Percentiles rank a stretch among this genome's conserved stretches.
These are phyloP conservation scores for Xenops minutus DNA, from an alignment of 2,797 vertebrate genomes.

Conservation along the genomic window DNA sequence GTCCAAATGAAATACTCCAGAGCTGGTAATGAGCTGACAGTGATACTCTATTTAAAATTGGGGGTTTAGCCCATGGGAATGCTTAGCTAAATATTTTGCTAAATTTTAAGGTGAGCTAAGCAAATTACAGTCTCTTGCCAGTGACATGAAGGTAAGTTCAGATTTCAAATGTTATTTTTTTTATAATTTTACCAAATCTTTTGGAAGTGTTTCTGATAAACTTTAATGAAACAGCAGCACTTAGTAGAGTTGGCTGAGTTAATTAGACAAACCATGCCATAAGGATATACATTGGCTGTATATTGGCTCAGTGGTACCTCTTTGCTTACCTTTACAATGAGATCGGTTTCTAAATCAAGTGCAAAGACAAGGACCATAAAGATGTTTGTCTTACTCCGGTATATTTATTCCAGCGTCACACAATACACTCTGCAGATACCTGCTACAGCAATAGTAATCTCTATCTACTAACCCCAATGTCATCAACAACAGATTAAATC, in stretches of 20 bases:
- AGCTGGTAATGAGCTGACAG: neutral
- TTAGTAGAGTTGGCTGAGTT: neutral
- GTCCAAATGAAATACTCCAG: neutral
- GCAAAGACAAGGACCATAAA: neutral
- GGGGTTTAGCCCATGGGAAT: neutral
- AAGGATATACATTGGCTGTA: neutral
- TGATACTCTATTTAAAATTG: neutral
- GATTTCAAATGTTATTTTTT: neutral
- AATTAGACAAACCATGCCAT: neutral
- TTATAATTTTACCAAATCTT: neutral
- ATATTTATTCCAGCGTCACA: neutral
- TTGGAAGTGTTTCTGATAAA: neutral
- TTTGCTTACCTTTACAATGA: neutral
- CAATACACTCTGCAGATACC: neutral
- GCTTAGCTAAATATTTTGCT: neutral
- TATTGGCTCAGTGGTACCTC: neutral
- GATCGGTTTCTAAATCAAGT: neutral
- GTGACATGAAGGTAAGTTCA: neutral
- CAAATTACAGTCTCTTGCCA: neutral
- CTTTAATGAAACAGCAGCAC: neutral
- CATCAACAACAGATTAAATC: neutral
- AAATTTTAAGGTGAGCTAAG: neutral
- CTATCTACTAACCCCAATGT: neutral
- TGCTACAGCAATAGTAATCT: neutral
- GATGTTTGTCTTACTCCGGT: neutral